phyloP scores from a whole-genome alignment of 2,888 invertebrate species.

The Sericinus montela region DNA sequence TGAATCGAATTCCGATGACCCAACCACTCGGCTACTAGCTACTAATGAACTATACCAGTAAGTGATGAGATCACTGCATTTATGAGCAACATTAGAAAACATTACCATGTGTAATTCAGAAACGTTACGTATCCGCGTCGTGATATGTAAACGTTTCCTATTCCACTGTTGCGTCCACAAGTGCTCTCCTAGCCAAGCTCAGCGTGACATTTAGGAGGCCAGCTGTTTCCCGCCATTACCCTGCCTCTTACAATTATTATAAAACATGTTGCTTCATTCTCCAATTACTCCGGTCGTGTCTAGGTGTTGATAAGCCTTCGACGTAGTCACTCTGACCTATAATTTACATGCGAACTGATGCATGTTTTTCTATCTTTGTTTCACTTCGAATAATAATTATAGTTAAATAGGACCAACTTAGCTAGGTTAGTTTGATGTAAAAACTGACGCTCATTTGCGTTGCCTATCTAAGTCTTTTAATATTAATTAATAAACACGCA shows the following conservation, averaged over 20 bases:
- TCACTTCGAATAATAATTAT: not conserved
- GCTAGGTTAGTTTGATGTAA: no score
- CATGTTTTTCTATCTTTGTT: not conserved
- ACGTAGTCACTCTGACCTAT: constrained; percentile 21
- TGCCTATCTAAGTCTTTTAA: no score
- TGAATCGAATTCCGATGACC: no score
- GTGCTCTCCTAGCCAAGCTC: constrained; percentile 10
- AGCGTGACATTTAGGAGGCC: constrained; percentile 21
- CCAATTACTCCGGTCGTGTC: not conserved
- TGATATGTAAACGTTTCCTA: constrained; percentile 5
- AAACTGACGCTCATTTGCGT: no score
- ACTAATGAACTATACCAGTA: no score
- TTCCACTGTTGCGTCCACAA: not conserved
- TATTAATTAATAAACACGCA: no score
- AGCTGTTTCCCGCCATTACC: constrained; percentile 11
- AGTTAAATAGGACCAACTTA: no score
- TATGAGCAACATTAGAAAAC: no score
- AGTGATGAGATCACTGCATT: no score
- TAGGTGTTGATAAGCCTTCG: constrained; percentile 23
- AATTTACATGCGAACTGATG: not conserved
- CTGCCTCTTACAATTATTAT: not conserved
- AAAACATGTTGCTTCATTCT: not conserved
- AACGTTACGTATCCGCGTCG: not conserved
- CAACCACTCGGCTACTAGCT: no score
- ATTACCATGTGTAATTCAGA: not conserved